phyloP scores from a whole-genome alignment of 2,113 vertebrate genomes.

The Paradisaea rubra region DNA sequence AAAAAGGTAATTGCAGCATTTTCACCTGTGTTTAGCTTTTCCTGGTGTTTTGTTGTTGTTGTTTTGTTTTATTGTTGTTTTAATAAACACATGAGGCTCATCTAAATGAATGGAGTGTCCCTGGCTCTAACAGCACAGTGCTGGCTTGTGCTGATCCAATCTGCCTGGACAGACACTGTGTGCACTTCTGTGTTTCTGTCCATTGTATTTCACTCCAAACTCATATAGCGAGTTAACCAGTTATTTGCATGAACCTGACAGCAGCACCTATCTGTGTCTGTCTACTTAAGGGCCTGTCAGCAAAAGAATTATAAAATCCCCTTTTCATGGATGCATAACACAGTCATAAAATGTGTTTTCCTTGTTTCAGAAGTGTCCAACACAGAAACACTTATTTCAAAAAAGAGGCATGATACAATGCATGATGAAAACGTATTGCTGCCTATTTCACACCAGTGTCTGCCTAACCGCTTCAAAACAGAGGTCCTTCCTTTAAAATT shows the following conservation, averaged over 20 bases:
- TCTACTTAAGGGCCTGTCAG: neutral
- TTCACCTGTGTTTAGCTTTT: neutral
- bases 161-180: neutral
- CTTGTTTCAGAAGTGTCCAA: neutral
- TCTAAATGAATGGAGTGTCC: neutral
- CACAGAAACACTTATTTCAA: neutral
- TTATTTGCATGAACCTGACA: neutral
- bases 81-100: neutral
- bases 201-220: neutral
- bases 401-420: neutral
- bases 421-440: neutral
- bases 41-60: neutral
- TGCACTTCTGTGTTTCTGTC: neutral
- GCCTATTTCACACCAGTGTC: neutral
- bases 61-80: neutral
- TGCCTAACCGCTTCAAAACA: neutral
- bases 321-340: conserved; percentile 3
- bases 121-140: neutral
- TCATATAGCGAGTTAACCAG: neutral
- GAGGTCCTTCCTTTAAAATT: neutral
- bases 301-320: neutral
- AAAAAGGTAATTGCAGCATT: neutral
- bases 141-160: neutral
- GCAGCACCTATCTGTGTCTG: neutral
- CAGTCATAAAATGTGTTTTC: conserved; percentile 5